These are phyloP conservation scores for Aphidius colemani DNA, from an alignment of 2,888 invertebrate species.

Conservation along the genomic window DNA sequence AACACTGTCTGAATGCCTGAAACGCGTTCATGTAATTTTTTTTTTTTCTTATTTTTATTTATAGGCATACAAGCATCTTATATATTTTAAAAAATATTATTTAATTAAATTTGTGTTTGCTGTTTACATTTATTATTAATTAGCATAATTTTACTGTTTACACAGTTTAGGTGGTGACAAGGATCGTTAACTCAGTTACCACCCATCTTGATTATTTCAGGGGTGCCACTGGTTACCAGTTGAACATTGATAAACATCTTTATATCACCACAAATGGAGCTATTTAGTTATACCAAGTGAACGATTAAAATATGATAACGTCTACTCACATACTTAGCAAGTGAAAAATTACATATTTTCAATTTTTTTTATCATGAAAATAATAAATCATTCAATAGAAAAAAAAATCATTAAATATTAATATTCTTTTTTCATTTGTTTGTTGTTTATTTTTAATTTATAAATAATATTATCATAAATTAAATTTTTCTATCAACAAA, in stretches of 20 bases:
- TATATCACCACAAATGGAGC: slow-evolving; percentile 25
- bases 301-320: slow-evolving; percentile 19
- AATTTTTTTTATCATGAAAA: neutral
- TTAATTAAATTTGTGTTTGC: slow-evolving; percentile 8
- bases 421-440: no score
- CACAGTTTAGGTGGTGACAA: slow-evolving; percentile 33
- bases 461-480: no score
- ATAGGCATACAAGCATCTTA: neutral
- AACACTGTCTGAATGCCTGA: neutral
- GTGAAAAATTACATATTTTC: slow-evolving; percentile 10
- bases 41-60: slow-evolving; percentile 1
- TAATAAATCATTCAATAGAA: no score
- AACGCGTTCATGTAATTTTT: slow-evolving; percentile 11
- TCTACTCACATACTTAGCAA: neutral
- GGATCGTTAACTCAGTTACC: slow-evolving; percentile 34
- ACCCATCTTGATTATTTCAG: slow-evolving; percentile 30
- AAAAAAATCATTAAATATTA: no score
- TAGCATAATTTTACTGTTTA: no score
- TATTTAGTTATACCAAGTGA: slow-evolving; percentile 24
- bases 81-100: no score
- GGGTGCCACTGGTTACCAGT: slow-evolving; percentile 25
- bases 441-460: no score
- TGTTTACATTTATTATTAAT: neutral
- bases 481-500: no score
- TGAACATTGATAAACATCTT: slow-evolving; percentile 24